Conservation (phyloP, 2,113 vertebrate genomes). For the Steatornis caripensis region DNA sequence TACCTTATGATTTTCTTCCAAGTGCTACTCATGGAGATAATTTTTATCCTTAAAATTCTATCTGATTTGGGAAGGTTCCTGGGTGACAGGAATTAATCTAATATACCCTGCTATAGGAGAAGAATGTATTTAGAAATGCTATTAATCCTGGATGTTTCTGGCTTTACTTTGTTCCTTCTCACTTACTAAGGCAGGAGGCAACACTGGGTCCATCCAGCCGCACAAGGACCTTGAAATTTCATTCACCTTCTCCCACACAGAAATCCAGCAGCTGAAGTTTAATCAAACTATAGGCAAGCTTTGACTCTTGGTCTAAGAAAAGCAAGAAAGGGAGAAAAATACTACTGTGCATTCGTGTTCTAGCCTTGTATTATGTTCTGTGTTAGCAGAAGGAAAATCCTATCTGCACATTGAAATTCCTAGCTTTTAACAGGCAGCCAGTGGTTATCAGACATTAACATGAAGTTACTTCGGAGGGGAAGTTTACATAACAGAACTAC, state of each 20-base stretch:
- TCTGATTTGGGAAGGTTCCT: background rate
- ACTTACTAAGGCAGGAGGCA: background rate
- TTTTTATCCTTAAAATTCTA: background rate
- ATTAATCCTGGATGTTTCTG: background rate
- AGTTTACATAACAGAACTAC: background rate
- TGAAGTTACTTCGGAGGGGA: background rate
- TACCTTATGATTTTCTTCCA: background rate
- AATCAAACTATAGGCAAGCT: background rate
- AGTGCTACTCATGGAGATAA: background rate
- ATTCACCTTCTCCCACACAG: background rate
- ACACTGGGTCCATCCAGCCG: background rate
- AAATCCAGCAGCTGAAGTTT: background rate
- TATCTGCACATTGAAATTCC: background rate
- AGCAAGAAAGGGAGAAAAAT: background rate
- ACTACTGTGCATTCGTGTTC: background rate
- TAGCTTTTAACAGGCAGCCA: background rate
- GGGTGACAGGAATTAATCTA: background rate
- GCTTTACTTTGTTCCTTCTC: background rate
- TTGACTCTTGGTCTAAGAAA: background rate
- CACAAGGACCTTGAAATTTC: background rate
- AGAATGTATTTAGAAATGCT: background rate
- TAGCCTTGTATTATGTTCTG: background rate
- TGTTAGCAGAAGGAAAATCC: background rate
- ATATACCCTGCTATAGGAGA: background rate
- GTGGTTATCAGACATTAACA: background rate